phyloP scores from a whole-genome alignment of 2,113 vertebrate genomes.

The Panurus biarmicus region DNA sequence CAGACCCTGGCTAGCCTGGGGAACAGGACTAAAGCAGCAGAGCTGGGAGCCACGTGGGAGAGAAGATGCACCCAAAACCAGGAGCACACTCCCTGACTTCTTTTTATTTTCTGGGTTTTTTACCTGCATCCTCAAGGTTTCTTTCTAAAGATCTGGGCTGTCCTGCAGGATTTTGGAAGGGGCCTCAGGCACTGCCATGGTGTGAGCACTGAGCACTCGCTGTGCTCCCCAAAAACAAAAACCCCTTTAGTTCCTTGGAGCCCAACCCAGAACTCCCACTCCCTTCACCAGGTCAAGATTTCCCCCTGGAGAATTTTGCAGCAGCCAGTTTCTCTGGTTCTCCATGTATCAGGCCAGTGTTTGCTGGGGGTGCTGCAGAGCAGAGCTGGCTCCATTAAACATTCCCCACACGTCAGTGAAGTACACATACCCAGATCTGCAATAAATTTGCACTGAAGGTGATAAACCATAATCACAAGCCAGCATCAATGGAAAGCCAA shows the following conservation, averaged over 20 bases:
- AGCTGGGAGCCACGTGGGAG: not conserved
- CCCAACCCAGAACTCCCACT: not conserved
- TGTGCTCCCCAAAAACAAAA: not conserved
- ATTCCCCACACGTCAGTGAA: not conserved
- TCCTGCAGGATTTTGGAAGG: not conserved
- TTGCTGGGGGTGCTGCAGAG: not conserved
- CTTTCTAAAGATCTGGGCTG: not conserved
- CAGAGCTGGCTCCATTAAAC: not conserved
- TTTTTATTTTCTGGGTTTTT: not conserved
- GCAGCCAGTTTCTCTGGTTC: not conserved
- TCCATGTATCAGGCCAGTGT: not conserved
- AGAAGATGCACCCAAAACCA: not conserved
- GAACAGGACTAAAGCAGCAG: not conserved
- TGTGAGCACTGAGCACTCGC: not conserved
- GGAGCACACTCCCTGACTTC: not conserved
- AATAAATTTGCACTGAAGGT: not conserved
- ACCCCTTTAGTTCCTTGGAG: not conserved
- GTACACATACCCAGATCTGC: not conserved
- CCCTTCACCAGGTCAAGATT: not conserved
- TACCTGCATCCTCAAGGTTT: not conserved
- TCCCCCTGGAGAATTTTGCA: not conserved
- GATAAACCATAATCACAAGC: not conserved
- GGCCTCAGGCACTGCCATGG: not conserved
- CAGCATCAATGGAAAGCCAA: not conserved
- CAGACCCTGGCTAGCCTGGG: not conserved